Evolutionary conservation across 2,888 invertebrate genomes (phyloP).

Genomic region (Dexiosoma caninum): DNA sequence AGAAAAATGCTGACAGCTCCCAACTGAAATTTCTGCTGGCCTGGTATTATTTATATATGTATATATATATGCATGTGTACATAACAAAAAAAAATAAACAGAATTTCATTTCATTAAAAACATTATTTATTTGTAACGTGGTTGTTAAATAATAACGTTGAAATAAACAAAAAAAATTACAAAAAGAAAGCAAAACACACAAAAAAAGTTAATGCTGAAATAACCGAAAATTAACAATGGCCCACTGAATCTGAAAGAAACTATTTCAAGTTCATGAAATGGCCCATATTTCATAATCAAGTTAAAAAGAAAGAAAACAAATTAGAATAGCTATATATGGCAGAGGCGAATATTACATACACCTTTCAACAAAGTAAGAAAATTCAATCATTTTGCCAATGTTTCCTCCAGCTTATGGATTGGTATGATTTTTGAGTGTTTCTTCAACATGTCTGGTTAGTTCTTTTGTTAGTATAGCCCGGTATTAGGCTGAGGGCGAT

Average conservation of each 20-base stretch:
- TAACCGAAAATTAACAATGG: constrained; percentile 14
- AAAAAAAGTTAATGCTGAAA: constrained; percentile 13
- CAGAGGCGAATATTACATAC: too few relatives aligned
- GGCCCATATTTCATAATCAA: constrained; percentile 23
- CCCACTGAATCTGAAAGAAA: not conserved
- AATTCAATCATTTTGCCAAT: too few relatives aligned
- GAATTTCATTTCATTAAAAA: too few relatives aligned
- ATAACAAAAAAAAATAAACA: not conserved
- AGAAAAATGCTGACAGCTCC: not conserved
- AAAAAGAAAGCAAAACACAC: not conserved
- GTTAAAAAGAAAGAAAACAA: not conserved
- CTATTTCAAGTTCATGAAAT: constrained; percentile 41
- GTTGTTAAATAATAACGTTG: constrained; percentile 8
- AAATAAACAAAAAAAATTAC: constrained; percentile 27
- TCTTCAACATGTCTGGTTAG: too few relatives aligned
- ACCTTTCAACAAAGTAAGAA: too few relatives aligned
- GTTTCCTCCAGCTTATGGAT: too few relatives aligned
- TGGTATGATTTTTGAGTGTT: too few relatives aligned
- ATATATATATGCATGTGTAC: not conserved
- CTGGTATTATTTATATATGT: constrained; percentile 72
- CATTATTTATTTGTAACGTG: not conserved
- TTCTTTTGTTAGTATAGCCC: too few relatives aligned
- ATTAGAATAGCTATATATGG: too few relatives aligned
- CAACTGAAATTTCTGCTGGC: constrained; percentile 71
- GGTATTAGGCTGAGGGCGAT: too few relatives aligned